Evolutionary conservation across 2,113 vertebrate genomes (phyloP).

Genomic region (Hippolais icterina): DNA sequence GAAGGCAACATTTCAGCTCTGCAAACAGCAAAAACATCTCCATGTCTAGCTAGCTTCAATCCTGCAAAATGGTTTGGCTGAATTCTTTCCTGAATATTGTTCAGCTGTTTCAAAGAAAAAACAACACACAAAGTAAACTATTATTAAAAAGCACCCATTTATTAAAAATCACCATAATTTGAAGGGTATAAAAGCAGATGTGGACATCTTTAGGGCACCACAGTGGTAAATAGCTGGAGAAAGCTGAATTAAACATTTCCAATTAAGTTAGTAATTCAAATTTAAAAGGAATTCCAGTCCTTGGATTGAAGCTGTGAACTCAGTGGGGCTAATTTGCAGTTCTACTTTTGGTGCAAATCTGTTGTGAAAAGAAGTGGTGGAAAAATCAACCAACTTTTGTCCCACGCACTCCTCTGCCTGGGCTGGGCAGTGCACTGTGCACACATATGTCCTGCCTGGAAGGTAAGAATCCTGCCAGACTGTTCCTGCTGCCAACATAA

Average conservation of each 20-base stretch:
- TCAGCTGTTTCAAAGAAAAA: neutral
- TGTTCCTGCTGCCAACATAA: neutral
- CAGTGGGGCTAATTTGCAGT: neutral
- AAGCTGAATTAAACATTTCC: neutral
- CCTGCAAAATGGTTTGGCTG: neutral
- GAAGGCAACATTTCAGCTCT: neutral
- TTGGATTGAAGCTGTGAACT: neutral
- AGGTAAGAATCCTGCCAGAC: neutral
- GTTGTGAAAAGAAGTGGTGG: neutral
- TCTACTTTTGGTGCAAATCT: neutral
- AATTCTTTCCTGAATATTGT: neutral
- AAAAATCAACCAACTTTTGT: neutral
- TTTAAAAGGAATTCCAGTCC: neutral
- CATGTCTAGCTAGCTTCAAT: neutral
- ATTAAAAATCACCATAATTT: neutral
- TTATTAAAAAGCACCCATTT: neutral
- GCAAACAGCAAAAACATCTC: neutral
- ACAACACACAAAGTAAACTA: neutral
- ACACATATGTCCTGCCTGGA: neutral
- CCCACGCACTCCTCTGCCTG: neutral
- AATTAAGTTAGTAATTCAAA: neutral
- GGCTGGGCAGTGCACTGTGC: too few species aligned
- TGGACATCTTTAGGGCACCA: neutral
- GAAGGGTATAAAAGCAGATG: neutral
- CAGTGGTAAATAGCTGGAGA: neutral